Evolutionary conservation across 2,113 vertebrate species (phyloP).

Genomic region (Thunnus thynnus): DNA sequence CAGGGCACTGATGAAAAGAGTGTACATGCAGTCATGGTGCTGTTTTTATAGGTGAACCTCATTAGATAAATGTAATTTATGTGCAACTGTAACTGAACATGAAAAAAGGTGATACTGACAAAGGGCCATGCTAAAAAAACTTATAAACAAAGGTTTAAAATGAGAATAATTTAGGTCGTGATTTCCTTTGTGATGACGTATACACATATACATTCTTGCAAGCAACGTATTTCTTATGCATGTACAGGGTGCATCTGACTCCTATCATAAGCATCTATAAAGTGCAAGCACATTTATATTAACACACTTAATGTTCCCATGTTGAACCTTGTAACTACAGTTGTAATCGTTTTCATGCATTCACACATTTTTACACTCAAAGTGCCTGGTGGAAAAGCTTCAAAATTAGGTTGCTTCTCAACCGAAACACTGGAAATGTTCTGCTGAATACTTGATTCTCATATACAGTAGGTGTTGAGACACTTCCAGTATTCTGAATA

Average conservation of each 20-base stretch:
- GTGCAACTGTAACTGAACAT: slow-evolving; percentile 6
- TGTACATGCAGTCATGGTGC: background rate
- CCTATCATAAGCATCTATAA: background rate
- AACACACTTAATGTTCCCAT: background rate
- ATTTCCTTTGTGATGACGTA: background rate
- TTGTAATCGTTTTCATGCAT: background rate
- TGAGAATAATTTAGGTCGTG: background rate
- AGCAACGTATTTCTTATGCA: background rate
- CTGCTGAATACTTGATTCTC: background rate
- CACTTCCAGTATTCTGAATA: background rate
- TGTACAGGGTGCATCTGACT: background rate
- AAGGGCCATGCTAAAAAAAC: background rate
- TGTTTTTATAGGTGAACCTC: slow-evolving; percentile 32
- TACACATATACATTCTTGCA: background rate
- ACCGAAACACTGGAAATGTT: slow-evolving; percentile 4
- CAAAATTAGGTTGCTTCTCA: background rate
- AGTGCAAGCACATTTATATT: background rate
- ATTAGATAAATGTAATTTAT: slow-evolving; percentile 11
- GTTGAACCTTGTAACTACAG: background rate
- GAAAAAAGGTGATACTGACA: slow-evolving; percentile 43
- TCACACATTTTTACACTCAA: too few species aligned
- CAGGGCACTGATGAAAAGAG: background rate
- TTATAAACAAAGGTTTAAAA: background rate
- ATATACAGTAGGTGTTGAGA: background rate
- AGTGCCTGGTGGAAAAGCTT: background rate